phyloP scores from a whole-genome alignment of 1,140 invertebrate genomes.

The Drosophila prosaltans region DNA sequence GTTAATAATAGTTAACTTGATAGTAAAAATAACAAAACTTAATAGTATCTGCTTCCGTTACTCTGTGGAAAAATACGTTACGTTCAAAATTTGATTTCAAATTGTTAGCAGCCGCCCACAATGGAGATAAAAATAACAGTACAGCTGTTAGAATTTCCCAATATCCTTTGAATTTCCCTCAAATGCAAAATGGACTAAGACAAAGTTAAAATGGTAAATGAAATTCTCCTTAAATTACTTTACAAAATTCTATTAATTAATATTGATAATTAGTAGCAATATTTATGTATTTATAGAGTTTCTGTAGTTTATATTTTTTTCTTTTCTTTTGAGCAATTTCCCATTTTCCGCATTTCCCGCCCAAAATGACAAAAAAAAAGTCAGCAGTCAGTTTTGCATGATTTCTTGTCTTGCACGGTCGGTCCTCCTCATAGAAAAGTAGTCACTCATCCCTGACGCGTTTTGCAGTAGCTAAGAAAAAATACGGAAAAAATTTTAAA shows the following conservation, averaged over 20 bases:
- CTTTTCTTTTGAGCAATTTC: not conserved
- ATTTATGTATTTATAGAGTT: not conserved
- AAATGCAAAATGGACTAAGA: not conserved
- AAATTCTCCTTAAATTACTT: too few species aligned
- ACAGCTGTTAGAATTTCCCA: constrained; percentile 32
- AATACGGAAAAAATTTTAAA: constrained; percentile 23
- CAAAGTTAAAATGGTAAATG: not conserved
- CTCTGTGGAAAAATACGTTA: not conserved
- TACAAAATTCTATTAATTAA: too few species aligned
- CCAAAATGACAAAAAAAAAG: constrained; percentile 14
- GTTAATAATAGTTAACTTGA: too few species aligned
- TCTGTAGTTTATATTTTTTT: not conserved
- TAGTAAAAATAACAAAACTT: too few species aligned
- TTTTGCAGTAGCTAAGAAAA: not conserved
- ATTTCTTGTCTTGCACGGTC: constrained; percentile 54
- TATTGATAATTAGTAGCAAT: not conserved
- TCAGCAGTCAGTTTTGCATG: constrained; percentile 52
- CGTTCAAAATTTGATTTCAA: not conserved
- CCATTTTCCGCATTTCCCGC: constrained; percentile 34
- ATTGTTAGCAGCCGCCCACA: not conserved
- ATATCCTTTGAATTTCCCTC: not conserved
- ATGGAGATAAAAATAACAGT: not conserved
- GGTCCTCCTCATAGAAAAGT: constrained; percentile 30
- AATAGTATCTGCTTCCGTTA: too few species aligned
- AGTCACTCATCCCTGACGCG: constrained; percentile 4